These are phyloP conservation scores for Glaucopsyche alexis DNA, from an alignment of 2,888 invertebrate species.

Conservation along the genomic window DNA sequence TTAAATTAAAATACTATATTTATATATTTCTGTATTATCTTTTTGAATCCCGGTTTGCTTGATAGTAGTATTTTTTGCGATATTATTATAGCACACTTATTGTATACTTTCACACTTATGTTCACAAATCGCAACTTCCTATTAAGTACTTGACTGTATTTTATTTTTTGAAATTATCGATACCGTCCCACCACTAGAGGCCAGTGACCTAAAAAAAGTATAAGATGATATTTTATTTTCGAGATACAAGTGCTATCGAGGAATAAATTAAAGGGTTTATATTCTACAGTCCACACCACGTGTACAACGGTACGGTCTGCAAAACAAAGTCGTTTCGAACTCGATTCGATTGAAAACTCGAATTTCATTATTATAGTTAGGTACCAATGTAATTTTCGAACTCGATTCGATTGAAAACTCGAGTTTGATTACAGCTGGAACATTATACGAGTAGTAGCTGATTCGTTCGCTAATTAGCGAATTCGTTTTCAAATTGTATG, in stretches of 20 bases:
- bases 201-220: constrained; percentile 72
- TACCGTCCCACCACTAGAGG: constrained; percentile 63
- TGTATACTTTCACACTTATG: no score
- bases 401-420: background rate
- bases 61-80: no score
- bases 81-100: no score
- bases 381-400: background rate
- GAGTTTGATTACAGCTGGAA: background rate
- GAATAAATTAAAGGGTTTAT: constrained; percentile 78
- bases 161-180: constrained; percentile 24
- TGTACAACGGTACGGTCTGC: constrained; percentile 63
- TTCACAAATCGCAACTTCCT: background rate
- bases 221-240: constrained; percentile 75
- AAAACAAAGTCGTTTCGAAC: constrained; percentile 43
- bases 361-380: background rate
- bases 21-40: no score
- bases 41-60: no score
- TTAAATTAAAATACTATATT: no score
- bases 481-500: no score
- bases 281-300: constrained; percentile 72
- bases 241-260: constrained; percentile 77
- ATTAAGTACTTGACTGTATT: background rate
- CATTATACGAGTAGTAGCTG: no score
- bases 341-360: background rate
- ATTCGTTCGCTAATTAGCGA: no score